A percentile compares a stretch with the other conserved stretches of the same genome.
phyloP scores from a whole-genome alignment of 2,113 vertebrate species.

The Eulemur rufifrons region DNA sequence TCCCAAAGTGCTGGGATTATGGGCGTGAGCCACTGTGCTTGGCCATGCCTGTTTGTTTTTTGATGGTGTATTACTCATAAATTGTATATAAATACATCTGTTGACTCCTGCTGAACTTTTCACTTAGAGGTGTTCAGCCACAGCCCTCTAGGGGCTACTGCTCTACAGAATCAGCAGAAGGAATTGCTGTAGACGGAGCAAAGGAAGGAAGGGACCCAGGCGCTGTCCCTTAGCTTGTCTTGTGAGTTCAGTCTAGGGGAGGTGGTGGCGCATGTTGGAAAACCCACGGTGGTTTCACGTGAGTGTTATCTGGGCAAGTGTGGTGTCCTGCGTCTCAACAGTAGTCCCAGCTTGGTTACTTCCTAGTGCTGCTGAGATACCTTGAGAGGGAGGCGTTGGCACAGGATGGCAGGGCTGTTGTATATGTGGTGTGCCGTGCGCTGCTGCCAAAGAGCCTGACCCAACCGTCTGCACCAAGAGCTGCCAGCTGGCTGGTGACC shows the following conservation, averaged over 20 bases:
- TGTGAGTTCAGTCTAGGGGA: not conserved
- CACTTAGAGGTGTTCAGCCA: not conserved
- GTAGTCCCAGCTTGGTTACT: not conserved
- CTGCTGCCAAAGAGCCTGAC: not conserved
- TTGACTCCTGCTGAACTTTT: not conserved
- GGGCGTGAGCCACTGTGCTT: no score
- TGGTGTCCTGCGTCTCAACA: not conserved
- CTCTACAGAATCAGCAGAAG: not conserved
- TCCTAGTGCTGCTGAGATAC: not conserved
- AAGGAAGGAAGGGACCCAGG: not conserved
- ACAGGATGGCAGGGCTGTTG: not conserved
- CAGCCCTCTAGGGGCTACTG: not conserved
- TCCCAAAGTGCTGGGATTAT: no score
- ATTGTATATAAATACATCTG: not conserved
- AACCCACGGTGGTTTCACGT: not conserved
- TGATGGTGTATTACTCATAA: not conserved
- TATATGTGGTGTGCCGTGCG: not conserved
- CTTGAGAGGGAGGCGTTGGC: not conserved
- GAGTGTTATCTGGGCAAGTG: not conserved
- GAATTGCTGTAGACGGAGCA: not conserved
- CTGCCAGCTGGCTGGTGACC: not conserved
- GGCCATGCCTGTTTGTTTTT: not conserved
- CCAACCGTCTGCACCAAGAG: not conserved
- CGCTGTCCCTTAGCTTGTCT: not conserved
- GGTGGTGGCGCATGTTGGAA: not conserved